Base-by-base conservation (phyloP, 2,888 invertebrate species). In the Julus scanicus region DNA sequence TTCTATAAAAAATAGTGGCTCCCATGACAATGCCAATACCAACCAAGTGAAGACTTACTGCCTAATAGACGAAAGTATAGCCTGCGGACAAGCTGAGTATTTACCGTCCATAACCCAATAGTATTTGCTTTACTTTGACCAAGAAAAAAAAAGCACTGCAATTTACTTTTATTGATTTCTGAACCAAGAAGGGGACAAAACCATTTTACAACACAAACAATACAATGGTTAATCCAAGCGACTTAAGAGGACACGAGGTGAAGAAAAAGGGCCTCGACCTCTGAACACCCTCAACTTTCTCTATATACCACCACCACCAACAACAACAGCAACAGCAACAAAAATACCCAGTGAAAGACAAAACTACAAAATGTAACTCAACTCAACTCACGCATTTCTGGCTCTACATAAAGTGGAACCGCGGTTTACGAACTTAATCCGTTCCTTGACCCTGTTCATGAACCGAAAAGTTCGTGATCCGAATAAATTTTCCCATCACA, bases 111-210 rank as follows among this genome's bases (percentile, higher is more conserved):
- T 80, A 37, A 37, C 37, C 8, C 80, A 20, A 71, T 17, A 3
- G 20, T 71, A 71, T 71, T 71, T 80, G 80, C 80, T 80, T 80
- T 80, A 11, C 29, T 37, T 80, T 11, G 80, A 80, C 80, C 29
- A 20, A 63, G n/a, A 53, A 9, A 80, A 80, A 80, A 80, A 80
- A 11, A 44, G 44, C 29, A 20, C 37, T 8, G 71, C 71, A 37
- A 80, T 80, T 80, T 80, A 80, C 37, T 80, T 80, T 80, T 80
- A 80, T 80, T 13, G 80, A 80, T 80, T 80, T 80, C 63, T 63
- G 63, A 15, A 20, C 20, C 20, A 63, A 63, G 20, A 20, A 37
- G 37, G 80, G 80, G 80, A 80, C 80, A 80, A 80, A 53, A 80
- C 37, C 80, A 37, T 80, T 80, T 80, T 80, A 80, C 80, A 37